Conservation (phyloP, 2,888 invertebrate species). For the Leptogaster cylindrica region DNA sequence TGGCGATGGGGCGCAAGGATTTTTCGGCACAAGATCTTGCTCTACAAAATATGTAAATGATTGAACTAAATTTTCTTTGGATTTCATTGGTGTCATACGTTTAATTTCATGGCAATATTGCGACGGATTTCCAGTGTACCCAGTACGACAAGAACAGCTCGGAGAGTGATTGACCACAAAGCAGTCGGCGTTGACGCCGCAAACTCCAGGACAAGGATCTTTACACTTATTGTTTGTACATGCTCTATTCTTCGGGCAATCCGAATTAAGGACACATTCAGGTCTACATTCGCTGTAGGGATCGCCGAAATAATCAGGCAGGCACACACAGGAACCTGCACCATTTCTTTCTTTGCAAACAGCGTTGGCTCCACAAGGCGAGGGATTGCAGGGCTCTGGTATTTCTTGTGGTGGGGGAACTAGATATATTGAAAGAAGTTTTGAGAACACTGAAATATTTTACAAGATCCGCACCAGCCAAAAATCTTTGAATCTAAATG, state of each 20-base stretch:
- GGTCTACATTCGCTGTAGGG: constrained; percentile 86
- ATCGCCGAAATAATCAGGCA: constrained; percentile 84
- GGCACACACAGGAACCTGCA: constrained; percentile 82
- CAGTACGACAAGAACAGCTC: constrained; percentile 78
- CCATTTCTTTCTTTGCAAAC: constrained; percentile 82
- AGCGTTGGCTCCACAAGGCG: constrained; percentile 86
- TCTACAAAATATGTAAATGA: too few species aligned
- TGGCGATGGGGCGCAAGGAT: constrained; percentile 76
- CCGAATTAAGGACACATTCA: constrained; percentile 84
- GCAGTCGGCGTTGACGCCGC: constrained; percentile 81
- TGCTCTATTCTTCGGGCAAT: constrained; percentile 76
- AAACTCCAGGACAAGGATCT: constrained; percentile 82
- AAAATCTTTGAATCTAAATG: too few species aligned
- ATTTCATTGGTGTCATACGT: constrained; percentile 63
- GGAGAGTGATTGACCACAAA: constrained; percentile 82
- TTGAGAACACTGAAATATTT: background rate
- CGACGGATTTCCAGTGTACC: constrained; percentile 79
- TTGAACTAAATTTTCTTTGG: constrained; percentile 60
- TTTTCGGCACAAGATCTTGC: constrained; percentile 55
- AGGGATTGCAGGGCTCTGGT: constrained; percentile 80
- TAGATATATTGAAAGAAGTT: constrained; percentile 6
- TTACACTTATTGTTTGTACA: constrained; percentile 86
- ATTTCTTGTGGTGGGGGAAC: constrained; percentile 66
- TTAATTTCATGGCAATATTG: constrained; percentile 65
- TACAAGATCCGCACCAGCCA: too few species aligned